These are phyloP conservation scores for Rotaria magnacalcarata DNA, from an alignment of 2,888 invertebrate genomes.

Conservation along the genomic window DNA sequence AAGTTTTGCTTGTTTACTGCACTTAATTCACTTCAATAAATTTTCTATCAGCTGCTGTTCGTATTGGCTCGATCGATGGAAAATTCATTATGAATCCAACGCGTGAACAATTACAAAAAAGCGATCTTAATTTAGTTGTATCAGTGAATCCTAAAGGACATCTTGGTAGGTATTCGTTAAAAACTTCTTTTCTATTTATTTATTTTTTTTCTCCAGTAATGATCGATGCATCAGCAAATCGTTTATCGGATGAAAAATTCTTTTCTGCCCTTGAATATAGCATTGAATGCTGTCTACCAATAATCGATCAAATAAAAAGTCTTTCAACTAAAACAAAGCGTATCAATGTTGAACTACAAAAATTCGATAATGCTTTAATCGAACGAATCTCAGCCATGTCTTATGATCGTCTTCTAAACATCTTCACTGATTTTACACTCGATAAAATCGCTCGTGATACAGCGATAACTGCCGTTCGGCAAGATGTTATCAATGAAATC, in stretches of 20 bases:
- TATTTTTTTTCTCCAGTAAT: not conserved
- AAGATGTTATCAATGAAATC: constrained; percentile 33
- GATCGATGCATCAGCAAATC: constrained; percentile 45
- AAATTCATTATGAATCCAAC: constrained; percentile 77
- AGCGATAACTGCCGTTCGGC: constrained; percentile 35
- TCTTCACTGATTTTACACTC: constrained; percentile 41
- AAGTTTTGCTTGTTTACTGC: constrained; percentile 36
- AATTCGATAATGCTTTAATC: not conserved
- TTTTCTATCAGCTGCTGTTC: constrained; percentile 68
- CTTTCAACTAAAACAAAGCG: constrained; percentile 29
- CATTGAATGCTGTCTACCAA: constrained; percentile 36
- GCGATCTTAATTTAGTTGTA: constrained; percentile 77
- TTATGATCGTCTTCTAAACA: constrained; percentile 37
- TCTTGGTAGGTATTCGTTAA: constrained; percentile 50
- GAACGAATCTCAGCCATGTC: constrained; percentile 26
- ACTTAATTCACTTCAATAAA: no score
- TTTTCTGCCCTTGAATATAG: constrained; percentile 40
- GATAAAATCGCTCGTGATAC: constrained; percentile 42
- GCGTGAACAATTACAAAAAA: constrained; percentile 71
- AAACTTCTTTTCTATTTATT: not conserved
- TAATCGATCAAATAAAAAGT: constrained; percentile 37
- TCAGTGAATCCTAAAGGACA: constrained; percentile 62
- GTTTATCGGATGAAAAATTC: constrained; percentile 42
- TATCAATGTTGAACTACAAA: constrained; percentile 5
- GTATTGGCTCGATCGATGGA: constrained; percentile 76